Percentiles rank a stretch among this genome's conserved stretches.
Evolutionary conservation across 1,140 invertebrate genomes (phyloP).

Genomic region (Drosophila orosa): DNA sequence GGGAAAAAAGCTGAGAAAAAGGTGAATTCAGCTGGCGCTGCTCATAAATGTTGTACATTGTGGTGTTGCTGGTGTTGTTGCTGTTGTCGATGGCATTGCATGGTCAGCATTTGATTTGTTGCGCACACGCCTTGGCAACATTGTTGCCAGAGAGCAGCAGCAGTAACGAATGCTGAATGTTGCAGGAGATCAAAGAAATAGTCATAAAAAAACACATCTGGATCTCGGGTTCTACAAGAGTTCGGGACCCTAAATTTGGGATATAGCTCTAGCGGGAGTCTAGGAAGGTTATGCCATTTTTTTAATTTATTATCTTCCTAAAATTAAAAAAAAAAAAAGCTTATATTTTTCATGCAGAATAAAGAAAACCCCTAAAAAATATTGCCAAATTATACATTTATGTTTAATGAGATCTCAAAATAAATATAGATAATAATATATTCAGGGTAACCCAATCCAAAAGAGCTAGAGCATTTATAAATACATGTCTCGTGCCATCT

Average conservation of each 20-base stretch:
- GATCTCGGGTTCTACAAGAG: slow-evolving; percentile 5
- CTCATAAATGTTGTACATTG: slow-evolving; percentile 66
- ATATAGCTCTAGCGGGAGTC: not conserved
- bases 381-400: too few species aligned
- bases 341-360: too few species aligned
- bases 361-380: too few species aligned
- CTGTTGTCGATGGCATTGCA: slow-evolving; percentile 60
- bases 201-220: slow-evolving; percentile 19
- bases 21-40: slow-evolving; percentile 46
- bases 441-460: not conserved
- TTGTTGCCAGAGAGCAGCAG: slow-evolving; percentile 52
- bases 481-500: not conserved
- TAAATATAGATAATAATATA: not conserved
- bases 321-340: not conserved
- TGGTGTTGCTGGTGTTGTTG: slow-evolving; percentile 48
- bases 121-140: slow-evolving; percentile 72
- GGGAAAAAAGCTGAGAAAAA: slow-evolving; percentile 1
- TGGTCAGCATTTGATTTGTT: slow-evolving; percentile 76
- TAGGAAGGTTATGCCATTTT: too few species aligned
- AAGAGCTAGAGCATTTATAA: not conserved
- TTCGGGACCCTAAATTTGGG: not conserved
- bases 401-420: too few species aligned
- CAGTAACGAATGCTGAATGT: slow-evolving; percentile 36
- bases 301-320: not conserved
- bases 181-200: slow-evolving; percentile 24